Conservation (phyloP, 2,113 vertebrate genomes). For the Hemiscyllium ocellatum region DNA sequence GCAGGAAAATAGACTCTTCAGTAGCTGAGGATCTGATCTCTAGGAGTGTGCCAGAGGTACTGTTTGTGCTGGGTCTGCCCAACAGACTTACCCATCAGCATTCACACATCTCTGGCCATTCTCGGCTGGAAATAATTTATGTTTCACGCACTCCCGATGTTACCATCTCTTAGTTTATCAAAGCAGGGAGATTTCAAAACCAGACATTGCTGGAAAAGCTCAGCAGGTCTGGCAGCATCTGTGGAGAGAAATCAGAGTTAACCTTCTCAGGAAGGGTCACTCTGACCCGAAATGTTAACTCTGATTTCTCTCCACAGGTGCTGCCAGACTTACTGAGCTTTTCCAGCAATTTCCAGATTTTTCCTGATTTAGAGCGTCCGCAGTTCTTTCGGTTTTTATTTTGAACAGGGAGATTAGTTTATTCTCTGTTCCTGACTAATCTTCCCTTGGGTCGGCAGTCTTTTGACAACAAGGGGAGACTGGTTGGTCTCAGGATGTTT, state of each 20-base stretch:
- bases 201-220: no score
- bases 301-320: no score
- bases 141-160: background rate
- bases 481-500: background rate
- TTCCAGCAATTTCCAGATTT: no score
- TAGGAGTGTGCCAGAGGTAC: background rate
- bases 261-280: no score
- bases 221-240: no score
- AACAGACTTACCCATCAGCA: background rate
- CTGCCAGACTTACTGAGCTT: no score
- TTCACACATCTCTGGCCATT: background rate
- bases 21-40: background rate
- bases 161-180: background rate
- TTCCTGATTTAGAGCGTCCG: no score
- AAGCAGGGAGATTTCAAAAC: no score
- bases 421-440: background rate
- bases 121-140: background rate
- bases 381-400: no score
- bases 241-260: no score
- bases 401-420: background rate
- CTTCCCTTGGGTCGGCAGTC: background rate
- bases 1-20: background rate
- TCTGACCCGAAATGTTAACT: no score
- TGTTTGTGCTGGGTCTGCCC: background rate
- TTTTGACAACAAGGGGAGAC: background rate